phyloP scores from a whole-genome alignment of 2,888 invertebrate genomes.

The Agrilus cyanescens region DNA sequence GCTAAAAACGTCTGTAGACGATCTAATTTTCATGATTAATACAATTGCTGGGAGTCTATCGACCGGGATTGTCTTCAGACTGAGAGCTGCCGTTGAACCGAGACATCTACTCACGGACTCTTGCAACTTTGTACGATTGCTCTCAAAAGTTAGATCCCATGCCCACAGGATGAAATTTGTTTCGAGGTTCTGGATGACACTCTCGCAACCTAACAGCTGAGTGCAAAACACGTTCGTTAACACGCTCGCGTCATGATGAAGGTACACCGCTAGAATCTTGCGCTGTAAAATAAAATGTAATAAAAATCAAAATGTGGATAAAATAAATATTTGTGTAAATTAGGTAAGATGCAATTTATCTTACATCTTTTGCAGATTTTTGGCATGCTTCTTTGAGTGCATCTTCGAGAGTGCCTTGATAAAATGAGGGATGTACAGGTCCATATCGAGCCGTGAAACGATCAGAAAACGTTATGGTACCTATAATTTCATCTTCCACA shows the following conservation, averaged over 20 bases:
- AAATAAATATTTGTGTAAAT: background rate
- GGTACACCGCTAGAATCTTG: constrained; percentile 85
- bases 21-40: constrained; percentile 77
- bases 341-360: constrained; percentile 15
- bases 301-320: background rate
- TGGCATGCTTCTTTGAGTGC: constrained; percentile 83
- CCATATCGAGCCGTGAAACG: constrained; percentile 82
- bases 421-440: constrained; percentile 78
- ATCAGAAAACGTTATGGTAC: constrained; percentile 75
- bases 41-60: constrained; percentile 83
- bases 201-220: constrained; percentile 82
- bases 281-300: constrained; percentile 47
- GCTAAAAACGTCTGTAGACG: constrained; percentile 81
- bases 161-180: constrained; percentile 91
- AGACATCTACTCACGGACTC: constrained; percentile 63
- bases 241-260: constrained; percentile 93
- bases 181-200: constrained; percentile 77
- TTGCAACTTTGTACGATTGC: constrained; percentile 71
- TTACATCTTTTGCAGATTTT: constrained; percentile 81
- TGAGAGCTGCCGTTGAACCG: constrained; percentile 72
- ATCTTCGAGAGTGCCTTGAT: constrained; percentile 80
- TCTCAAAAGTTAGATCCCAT: constrained; percentile 89
- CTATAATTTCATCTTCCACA: constrained; percentile 73
- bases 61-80: constrained; percentile 72
- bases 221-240: constrained; percentile 96